Base-by-base conservation (phyloP, 2,113 vertebrate genomes). In the Pelecanoides urinatrix region DNA sequence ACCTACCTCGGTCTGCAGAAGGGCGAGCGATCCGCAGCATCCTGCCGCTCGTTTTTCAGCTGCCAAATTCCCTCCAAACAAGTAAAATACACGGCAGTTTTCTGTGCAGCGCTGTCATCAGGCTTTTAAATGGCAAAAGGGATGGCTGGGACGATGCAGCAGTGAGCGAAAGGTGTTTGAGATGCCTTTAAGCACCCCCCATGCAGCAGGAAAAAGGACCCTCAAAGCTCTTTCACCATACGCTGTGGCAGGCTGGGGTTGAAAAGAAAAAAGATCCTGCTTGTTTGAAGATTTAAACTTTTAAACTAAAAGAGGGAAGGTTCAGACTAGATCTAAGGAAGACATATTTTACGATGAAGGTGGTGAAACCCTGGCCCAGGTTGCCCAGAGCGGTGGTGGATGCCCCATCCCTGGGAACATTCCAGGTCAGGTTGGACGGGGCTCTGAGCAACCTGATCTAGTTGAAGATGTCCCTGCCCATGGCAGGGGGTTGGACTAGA, bases 331-430 rank as follows among this genome's bases (percentile, higher is more conserved):
- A 29, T 14, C 1, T 6, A 12, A 49, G 50, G 50, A 49, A 66
- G n/a, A 49, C 1, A 10, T 49, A 18, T 5, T 27, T 59, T 2
- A 12, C 0, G 0, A 0, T 52, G 87, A 52, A 18, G 25, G 36
- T 18, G 76, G n/a, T 66, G 52, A 49, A 2, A 3, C 0, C 1
- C 25, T 45, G 44, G 16, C 44, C 7, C 16, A n/a, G 42, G 30
- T 17, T 50, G 8, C 21, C 52, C 59, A 5, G 44, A 59, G 44
- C 18, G 7, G 65, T 8, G 13, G 38, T 15, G 0, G 21, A 7
- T 42, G 52, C n/a, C 36, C 50, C 59, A 32, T 73, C n/a, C 59
- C 30, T 65, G 50, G 25, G 8, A 20, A 8, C 2, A 3, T 16
- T 5, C 29, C 1, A 56, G 58, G 16, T 3, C 36, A 19, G 53